Evolutionary conservation across 2,113 vertebrate species (phyloP).

Genomic region (Clinocottus analis): DNA sequence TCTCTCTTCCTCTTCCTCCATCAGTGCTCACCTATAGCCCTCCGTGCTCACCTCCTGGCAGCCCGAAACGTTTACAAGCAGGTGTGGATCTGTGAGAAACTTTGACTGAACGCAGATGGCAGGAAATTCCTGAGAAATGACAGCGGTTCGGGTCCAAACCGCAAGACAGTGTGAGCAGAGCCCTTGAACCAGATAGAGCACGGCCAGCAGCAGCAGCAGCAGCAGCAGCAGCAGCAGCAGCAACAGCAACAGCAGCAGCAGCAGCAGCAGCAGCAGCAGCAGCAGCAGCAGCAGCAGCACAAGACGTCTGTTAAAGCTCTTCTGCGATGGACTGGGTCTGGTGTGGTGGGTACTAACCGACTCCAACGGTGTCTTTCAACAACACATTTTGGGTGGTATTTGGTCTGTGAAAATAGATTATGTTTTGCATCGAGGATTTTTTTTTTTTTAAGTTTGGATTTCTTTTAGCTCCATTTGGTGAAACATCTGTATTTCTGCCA

Average conservation of each 20-base stretch:
- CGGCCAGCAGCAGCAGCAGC: slow-evolving; percentile 21
- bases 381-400: slow-evolving; percentile 57
- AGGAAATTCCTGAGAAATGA: slow-evolving; percentile 81
- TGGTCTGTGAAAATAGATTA: slow-evolving; percentile 50
- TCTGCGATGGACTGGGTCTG: slow-evolving; percentile 27
- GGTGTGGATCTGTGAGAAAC: slow-evolving; percentile 78
- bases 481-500: slow-evolving; percentile 42
- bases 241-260: no score
- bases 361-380: slow-evolving; percentile 51
- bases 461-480: slow-evolving; percentile 16
- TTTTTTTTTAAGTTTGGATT: background rate
- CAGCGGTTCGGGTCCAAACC: slow-evolving; percentile 75
- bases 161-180: slow-evolving; percentile 65
- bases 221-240: slow-evolving; percentile 48
- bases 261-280: background rate
- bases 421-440: slow-evolving; percentile 47
- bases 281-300: slow-evolving; percentile 20
- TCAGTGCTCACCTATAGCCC: slow-evolving; percentile 51
- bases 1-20: background rate
- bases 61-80: slow-evolving; percentile 69
- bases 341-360: slow-evolving; percentile 41
- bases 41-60: slow-evolving; percentile 36
- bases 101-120: slow-evolving; percentile 69
- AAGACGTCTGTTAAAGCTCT: slow-evolving; percentile 63
- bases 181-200: slow-evolving; percentile 55